phyloP scores from a whole-genome alignment of 2,797 vertebrate genomes.

The Acanthiza pusilla region DNA sequence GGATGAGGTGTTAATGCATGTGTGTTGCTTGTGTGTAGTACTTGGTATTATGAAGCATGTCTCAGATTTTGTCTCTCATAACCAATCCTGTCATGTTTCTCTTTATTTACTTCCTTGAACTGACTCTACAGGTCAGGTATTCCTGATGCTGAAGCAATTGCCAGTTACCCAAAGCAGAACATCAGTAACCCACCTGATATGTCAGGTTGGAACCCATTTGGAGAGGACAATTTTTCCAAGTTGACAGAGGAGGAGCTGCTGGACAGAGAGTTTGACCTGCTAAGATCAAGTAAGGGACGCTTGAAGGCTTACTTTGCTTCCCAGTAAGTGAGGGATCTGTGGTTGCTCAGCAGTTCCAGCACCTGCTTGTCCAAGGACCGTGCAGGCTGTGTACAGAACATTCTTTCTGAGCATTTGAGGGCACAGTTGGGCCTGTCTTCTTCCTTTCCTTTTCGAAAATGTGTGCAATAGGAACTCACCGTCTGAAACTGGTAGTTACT shows the following conservation, averaged over 20 bases:
- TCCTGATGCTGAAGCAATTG: conserved; percentile 74
- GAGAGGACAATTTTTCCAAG: conserved; percentile 97
- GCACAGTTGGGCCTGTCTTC: conserved; percentile 57
- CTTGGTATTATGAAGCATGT: background rate
- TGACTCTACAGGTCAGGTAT: conserved; percentile 71
- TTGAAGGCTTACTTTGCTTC: conserved; percentile 84
- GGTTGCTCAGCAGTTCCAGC: conserved; percentile 57
- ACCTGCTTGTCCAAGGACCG: conserved; percentile 11
- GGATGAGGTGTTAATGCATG: background rate
- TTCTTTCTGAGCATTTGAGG: conserved; percentile 77
- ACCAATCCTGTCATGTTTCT: background rate
- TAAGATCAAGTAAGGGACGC: conserved; percentile 94
- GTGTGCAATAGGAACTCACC: conserved; percentile 33
- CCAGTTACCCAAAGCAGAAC: conserved; percentile 75
- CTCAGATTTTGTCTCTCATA: background rate
- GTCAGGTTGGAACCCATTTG: conserved; percentile 97
- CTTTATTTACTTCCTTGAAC: background rate
- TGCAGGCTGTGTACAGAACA: conserved; percentile 28
- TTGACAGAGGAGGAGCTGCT: conserved; percentile 95
- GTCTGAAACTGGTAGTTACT: conserved; percentile 21
- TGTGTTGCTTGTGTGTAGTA: background rate
- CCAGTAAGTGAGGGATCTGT: conserved; percentile 69
- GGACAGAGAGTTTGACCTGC: conserved; percentile 96
- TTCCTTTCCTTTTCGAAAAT: background rate
- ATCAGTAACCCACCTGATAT: conserved; percentile 91